Base-by-base conservation (phyloP, 2,797 vertebrate species). In the Lithobates pipiens region DNA sequence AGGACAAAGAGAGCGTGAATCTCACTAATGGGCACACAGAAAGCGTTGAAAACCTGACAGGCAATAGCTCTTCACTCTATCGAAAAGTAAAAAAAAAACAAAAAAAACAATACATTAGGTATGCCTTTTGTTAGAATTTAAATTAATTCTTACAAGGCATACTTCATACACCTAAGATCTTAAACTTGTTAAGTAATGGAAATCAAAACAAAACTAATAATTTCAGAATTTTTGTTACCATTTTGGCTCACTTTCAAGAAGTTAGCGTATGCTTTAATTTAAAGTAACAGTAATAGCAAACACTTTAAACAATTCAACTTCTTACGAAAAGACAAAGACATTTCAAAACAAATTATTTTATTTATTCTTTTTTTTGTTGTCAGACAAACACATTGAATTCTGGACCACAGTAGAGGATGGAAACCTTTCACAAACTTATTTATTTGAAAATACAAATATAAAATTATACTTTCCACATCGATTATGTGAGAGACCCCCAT, bases 381-480 rank as follows among this genome's bases (percentile, higher is more conserved):
- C 96, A 97, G 97, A 98, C 97, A 98, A 96, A 99, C 97, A 98
- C 97, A 97, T 96, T 96, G 96, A 99, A 97, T 98, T 98, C 97
- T 98, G 97, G 97, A 99, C 97, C 97, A 98, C 97, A 98, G 97
- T 96, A 98, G 97, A 98, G 97, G 97, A 99, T 98, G 97, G 97
- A 98, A 98, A 98, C 96, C 96, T 98, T 98, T 98, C 96, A 98
- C 97, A 98, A 97, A 98, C 96, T 96, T 97, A 97, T 96, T 97
- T 97, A 95, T 98, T 98, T 98, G 97, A 98, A 98, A 98, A 98
- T 98, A 99, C 97, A 98, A 98, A 98, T 99, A 99, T 99, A 98
- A 98, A 98, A 98, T 97, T 98, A 97, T 97, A 97, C 96, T 98
- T 97, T 98, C 96, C 97, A 98, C 96, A 97, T 98, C 96, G 97